Evolutionary conservation across 2,113 vertebrate species (phyloP), one percentile per base, ranked within the genome.

Genomic region (Vicugna pacos): DNA sequence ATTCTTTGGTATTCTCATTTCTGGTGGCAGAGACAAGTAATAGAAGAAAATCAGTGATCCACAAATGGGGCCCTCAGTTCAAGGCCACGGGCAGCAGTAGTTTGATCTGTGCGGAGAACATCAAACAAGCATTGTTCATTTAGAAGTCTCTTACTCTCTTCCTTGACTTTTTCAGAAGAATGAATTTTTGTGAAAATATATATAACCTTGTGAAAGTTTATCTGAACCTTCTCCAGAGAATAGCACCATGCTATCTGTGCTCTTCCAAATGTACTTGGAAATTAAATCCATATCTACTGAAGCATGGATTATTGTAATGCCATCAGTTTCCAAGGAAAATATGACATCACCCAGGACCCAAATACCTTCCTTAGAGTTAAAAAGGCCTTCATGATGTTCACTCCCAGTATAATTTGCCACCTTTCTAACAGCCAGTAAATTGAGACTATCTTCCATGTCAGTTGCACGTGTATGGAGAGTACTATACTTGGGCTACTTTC

Each of bases 211-310:
- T 22, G 99, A 99, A 65, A 99, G 98, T 79, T 99, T 99, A 97
- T 99, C 99, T 1, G 99, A 98, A 1, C 99, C 99, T 90, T 99
- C 99, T 91, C 99, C 99, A 60, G 99, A 99, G 98, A 99, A 99
- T 98, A 99, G 99, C 46, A 99, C 99, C 79, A 99, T 98, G 0
- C 99, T 99, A 95, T 99, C 99, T 0, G 99, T 99, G 98, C 99
- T 99, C 98, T 99, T 98, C n/a, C 97, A 96, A 97, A 99, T 99
- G 89, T 99, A 99, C 97, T 99, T 99, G 1, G 99, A 99, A 13
- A 99, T 90, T 97, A 99, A 97, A 96, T 99, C 99, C 99, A 99
- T 99, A 10, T 99, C 99, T 4, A 99, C 98, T 64, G 99, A 99
- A 77, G 99, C 99, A 48, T 99, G 98, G 64, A 99, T 67, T 73